These are phyloP conservation scores for Dicroscelio sp. DNA, from an alignment of 2,888 invertebrate species.

Conservation along the genomic window DNA sequence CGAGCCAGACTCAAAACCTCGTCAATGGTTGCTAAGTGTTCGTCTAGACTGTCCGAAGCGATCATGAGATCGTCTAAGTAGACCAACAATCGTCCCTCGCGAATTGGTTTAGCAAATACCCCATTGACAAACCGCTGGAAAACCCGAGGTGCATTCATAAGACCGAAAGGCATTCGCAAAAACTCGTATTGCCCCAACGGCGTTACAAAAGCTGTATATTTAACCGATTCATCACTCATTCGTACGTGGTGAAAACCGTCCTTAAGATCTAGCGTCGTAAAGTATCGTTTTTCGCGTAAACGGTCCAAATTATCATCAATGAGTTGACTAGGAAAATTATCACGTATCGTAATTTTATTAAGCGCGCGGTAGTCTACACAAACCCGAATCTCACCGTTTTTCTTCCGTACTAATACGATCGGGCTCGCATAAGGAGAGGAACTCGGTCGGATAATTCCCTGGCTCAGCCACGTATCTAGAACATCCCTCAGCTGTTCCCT, in stretches of 20 bases:
- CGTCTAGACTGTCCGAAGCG: neutral
- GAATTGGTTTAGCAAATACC: neutral
- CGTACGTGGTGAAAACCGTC: constrained; percentile 21
- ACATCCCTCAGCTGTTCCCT: neutral
- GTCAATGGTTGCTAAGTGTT: neutral
- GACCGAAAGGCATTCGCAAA: constrained; percentile 26
- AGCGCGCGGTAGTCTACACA: neutral
- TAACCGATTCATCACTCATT: neutral
- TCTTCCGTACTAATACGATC: constrained; percentile 27
- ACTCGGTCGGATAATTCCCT: neutral
- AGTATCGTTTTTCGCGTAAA: constrained; percentile 13
- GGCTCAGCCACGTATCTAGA: neutral
- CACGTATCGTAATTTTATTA: constrained; percentile 22
- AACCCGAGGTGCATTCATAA: constrained; percentile 19
- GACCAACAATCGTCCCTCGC: neutral
- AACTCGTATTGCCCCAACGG: constrained; percentile 40
- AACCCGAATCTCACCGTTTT: constrained; percentile 18
- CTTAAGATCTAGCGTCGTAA: constrained; percentile 15
- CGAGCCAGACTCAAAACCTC: neutral
- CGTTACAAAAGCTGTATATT: constrained; percentile 30
- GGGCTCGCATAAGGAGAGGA: constrained; percentile 26
- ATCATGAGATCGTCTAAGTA: neutral
- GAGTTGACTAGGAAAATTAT: constrained; percentile 30
- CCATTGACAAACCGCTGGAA: neutral
- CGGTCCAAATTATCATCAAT: constrained; percentile 39